phyloP scores from a whole-genome alignment of 2,888 invertebrate genomes.

The Drosophila mulleri region DNA sequence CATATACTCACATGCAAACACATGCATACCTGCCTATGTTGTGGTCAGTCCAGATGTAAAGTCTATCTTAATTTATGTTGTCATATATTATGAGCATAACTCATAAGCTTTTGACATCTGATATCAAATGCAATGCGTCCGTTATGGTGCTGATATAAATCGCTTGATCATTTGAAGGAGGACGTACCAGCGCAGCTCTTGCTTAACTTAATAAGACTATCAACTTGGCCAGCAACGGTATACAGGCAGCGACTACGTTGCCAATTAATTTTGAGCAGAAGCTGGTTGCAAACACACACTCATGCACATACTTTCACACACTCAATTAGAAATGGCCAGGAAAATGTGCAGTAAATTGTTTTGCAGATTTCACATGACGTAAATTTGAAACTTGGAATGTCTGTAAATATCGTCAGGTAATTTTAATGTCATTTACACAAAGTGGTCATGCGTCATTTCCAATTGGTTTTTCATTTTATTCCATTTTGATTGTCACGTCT shows the following conservation, averaged over 20 bases:
- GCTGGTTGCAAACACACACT: constrained; percentile 18
- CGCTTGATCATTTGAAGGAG: neutral
- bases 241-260: neutral
- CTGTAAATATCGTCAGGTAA: too few relatives aligned
- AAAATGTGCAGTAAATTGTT: too few relatives aligned
- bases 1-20: neutral
- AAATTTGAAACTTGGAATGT: too few relatives aligned
- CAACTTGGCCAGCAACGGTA: constrained; percentile 40
- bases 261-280: constrained; percentile 29
- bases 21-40: neutral
- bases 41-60: neutral
- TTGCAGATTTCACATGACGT: too few relatives aligned
- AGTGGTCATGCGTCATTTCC: too few relatives aligned
- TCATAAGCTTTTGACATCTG: constrained; percentile 26
- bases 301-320: too few relatives aligned
- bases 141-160: constrained; percentile 29
- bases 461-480: too few relatives aligned
- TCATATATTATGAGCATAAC: constrained; percentile 36
- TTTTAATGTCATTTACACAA: too few relatives aligned
- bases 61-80: constrained; percentile 28
- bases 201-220: constrained; percentile 25
- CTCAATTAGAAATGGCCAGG: too few relatives aligned
- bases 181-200: neutral
- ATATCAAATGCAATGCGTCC: constrained; percentile 4
- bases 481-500: too few relatives aligned